Evolutionary conservation across 2,888 invertebrate genomes (phyloP).

Genomic region (Rhopalosiphum nymphaeae): DNA sequence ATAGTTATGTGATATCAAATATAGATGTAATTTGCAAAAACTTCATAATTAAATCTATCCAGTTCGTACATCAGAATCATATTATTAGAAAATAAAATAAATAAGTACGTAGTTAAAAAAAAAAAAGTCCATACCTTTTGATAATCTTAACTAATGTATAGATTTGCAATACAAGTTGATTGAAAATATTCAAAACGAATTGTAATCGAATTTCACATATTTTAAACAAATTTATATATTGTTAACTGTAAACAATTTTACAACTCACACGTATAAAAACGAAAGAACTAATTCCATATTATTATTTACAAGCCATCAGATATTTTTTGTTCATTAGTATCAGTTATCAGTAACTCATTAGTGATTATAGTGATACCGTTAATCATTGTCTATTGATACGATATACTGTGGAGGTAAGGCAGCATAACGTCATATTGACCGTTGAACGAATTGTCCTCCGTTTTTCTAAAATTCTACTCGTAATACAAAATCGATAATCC

Average conservation of each 20-base stretch:
- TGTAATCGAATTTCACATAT: not conserved
- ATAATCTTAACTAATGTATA: not conserved
- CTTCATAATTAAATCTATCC: not conserved
- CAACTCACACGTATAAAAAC: not conserved
- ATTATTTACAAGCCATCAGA: not conserved
- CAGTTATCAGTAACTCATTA: not conserved
- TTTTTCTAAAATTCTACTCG: not conserved
- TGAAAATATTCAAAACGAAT: not conserved
- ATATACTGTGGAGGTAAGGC: not conserved
- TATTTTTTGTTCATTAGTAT: not conserved
- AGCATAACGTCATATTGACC: not conserved
- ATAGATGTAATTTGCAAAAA: not conserved
- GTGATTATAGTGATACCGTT: not conserved
- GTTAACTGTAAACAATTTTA: not conserved
- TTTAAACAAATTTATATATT: not conserved
- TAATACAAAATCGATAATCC: not conserved
- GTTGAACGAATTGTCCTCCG: not conserved
- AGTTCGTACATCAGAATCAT: not conserved
- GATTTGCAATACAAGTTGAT: not conserved
- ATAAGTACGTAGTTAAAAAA: not conserved
- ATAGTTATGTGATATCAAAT: not conserved
- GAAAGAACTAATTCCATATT: not conserved
- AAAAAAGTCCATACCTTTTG: not conserved
- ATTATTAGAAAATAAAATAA: not conserved
- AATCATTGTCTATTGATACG: not conserved